Evolutionary conservation across 2,888 invertebrate species (phyloP).

Genomic region (Camponotus fellah): DNA sequence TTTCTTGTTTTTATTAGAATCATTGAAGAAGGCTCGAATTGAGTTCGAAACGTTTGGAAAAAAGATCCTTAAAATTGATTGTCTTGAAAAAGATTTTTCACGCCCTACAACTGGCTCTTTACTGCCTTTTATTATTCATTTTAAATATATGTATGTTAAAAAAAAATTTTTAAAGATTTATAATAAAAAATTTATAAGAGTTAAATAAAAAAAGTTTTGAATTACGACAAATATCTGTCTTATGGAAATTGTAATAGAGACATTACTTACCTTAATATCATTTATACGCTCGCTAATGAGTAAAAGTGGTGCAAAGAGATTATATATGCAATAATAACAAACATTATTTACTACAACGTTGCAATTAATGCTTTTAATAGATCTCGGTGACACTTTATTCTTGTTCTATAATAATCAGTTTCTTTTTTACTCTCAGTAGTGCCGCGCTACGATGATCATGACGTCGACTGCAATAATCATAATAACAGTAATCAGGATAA

Average conservation of each 20-base stretch:
- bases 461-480: constrained; percentile 49
- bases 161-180: background rate
- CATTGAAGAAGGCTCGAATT: no score
- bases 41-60: no score
- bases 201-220: background rate
- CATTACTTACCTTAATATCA: constrained; percentile 12
- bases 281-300: background rate
- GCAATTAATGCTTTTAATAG: constrained; percentile 71
- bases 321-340: constrained; percentile 35
- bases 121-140: no score
- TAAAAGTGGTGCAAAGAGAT: constrained; percentile 13
- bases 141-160: no score
- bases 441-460: constrained; percentile 71
- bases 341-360: constrained; percentile 63
- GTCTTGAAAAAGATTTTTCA: no score
- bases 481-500: constrained; percentile 65
- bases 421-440: constrained; percentile 53
- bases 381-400: constrained; percentile 56
- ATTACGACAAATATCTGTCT: background rate
- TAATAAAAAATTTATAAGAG: no score
- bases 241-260: background rate
- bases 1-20: no score
- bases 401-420: constrained; percentile 65
- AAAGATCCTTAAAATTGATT: no score
- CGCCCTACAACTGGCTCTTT: no score